Base-by-base conservation (phyloP, 2,888 invertebrate species). In the Labia minor region DNA sequence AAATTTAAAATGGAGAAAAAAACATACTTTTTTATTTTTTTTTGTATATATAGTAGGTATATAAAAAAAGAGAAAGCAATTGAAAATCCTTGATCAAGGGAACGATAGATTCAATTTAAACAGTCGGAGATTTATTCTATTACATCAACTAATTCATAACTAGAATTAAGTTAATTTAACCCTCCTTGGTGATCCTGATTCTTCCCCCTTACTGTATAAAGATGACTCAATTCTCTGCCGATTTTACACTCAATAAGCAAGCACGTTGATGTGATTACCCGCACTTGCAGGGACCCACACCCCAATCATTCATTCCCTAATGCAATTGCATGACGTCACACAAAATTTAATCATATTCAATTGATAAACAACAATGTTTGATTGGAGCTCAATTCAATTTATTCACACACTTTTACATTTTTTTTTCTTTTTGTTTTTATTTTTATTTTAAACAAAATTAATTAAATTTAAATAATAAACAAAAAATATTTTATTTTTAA, bases 161-260 rank as follows among this genome's bases (percentile, higher is more conserved):
- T 33, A 11, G 11, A 33, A 11, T 33, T 33, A 11, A 33, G 33
- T 33, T 33, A 33, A 33, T 33, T 33, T 33, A 8, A 6, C 33
- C 33, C 11, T 33, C 33, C 33, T 11, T 33, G 6, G 6, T 33
- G 11, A 11, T 33, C n/a, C 11, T 8, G 33, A 8, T 33, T 8
- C 33, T 33, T 33, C 33, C 33, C 33, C 11, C 11, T 33, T 6
- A 33, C 6, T 33, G 33, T 33, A 33, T 33, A 33, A 33, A 33
- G 33, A 33, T 33, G 33, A 33, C 33, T 70, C 71, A 70, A 72
- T 72, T 71, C 69, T 69, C 68, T 69, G 70, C 69, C 72, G 71
- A 72, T 71, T 71, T 72, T 70, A 70, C 72, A 71, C 71, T 70
- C 69, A 64, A 70, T 71, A 71, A 71, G 71, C n/a, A n/a, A n/a